A percentile compares a stretch with the other conserved stretches of the same genome.
phyloP scores from a whole-genome alignment of 2,797 vertebrate species.

The Lepilemur ruficaudatus region DNA sequence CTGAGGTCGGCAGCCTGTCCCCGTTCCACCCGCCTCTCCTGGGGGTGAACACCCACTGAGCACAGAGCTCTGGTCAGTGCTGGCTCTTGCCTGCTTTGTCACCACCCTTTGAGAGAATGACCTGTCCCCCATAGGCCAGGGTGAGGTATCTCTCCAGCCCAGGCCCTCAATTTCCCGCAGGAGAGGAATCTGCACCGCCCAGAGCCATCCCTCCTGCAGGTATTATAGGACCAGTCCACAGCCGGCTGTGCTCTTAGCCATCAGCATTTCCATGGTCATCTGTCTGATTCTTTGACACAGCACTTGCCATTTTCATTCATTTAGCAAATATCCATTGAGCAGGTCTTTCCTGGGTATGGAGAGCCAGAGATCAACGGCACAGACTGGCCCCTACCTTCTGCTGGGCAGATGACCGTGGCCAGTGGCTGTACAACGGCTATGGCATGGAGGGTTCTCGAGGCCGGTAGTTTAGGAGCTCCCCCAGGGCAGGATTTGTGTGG shows the following conservation, averaged over 20 bases:
- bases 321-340: not conserved
- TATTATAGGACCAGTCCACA: not conserved
- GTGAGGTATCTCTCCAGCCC: not conserved
- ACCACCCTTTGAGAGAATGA: not conserved
- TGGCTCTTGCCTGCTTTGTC: not conserved
- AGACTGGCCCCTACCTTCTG: not conserved
- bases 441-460: rapidly evolving
- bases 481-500: not conserved
- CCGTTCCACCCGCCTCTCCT: rapidly evolving
- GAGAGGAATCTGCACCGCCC: not conserved
- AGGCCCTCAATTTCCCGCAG: not conserved
- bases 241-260: not conserved
- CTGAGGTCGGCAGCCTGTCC: no score
- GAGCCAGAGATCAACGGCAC: rapidly evolving
- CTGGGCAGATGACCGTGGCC: rapidly evolving
- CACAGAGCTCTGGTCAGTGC: no score
- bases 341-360: not conserved
- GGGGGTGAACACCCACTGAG: not conserved
- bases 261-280: rapidly evolving
- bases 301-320: not conserved
- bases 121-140: not conserved
- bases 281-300: rapidly evolving
- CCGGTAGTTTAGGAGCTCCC: rapidly evolving
- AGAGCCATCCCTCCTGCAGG: not conserved
- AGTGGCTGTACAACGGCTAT: rapidly evolving